A percentile compares a stretch with the other conserved stretches of the same genome.
Conservation (phyloP, 2,888 invertebrate species). For the Oxyteleia sp. region DNA sequence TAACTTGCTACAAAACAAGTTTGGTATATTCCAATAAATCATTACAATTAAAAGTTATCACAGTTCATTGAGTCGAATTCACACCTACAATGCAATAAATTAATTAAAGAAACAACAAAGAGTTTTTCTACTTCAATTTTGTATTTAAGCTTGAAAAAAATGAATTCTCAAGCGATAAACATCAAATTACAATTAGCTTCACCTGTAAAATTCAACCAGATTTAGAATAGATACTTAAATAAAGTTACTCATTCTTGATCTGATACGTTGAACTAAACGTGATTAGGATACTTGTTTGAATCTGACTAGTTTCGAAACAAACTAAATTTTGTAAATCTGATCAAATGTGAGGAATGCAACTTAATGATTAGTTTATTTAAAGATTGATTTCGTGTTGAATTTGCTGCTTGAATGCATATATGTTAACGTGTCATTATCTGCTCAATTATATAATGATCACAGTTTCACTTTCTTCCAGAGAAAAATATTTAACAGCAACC, state of each 20-base stretch:
- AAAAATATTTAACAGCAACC: constrained; percentile 1
- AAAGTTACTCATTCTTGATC: constrained; percentile 59
- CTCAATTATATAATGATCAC: constrained; percentile 48
- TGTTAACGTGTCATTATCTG: constrained; percentile 55
- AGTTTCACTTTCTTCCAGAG: constrained; percentile 13
- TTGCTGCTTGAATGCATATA: constrained; percentile 52
- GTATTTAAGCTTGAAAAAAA: constrained; percentile 6
- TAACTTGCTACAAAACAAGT: too few relatives aligned
- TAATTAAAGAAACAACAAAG: background rate
- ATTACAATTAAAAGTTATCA: background rate
- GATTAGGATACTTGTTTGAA: constrained; percentile 53
- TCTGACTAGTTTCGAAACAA: constrained; percentile 58
- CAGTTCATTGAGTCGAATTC: background rate
- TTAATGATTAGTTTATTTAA: constrained; percentile 58
- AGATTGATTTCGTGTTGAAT: constrained; percentile 43
- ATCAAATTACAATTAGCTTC: constrained; percentile 40
- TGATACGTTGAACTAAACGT: constrained; percentile 44
- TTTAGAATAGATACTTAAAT: constrained; percentile 53
- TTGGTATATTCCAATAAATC: background rate
- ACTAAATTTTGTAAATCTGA: constrained; percentile 60
- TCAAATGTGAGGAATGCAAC: constrained; percentile 49
- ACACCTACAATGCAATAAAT: background rate
- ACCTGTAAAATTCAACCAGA: constrained; percentile 34
- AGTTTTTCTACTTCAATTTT: background rate
- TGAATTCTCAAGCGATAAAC: constrained; percentile 44